Evolutionary conservation across 2,113 vertebrate species (phyloP).

Genomic region (Pelecanus crispus): DNA sequence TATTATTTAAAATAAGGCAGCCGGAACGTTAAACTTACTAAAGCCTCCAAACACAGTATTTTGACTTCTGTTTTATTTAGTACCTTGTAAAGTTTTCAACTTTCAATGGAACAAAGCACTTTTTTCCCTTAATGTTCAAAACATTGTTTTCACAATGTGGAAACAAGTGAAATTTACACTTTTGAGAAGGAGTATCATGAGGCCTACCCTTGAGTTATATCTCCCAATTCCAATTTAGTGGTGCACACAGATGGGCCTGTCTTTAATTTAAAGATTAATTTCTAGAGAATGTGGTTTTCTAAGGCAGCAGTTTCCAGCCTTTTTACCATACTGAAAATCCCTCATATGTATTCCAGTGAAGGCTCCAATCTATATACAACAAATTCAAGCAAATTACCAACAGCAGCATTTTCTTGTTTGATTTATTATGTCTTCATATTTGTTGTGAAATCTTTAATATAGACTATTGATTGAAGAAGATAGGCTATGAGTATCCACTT

Average conservation of each 20-base stretch:
- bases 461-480: neutral
- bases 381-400: neutral
- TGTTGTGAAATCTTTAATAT: neutral
- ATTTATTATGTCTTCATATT: neutral
- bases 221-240: neutral
- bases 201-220: neutral
- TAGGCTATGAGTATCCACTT: neutral
- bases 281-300: neutral
- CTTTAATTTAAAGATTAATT: constrained; percentile 37
- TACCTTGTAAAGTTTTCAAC: neutral
- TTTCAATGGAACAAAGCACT: neutral
- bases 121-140: constrained; percentile 3
- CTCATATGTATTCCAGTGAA: neutral
- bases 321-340: neutral
- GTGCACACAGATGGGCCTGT: constrained; percentile 17
- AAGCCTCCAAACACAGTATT: neutral
- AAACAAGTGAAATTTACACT: constrained; percentile 16
- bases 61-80: neutral
- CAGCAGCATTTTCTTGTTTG: neutral
- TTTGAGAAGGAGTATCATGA: neutral
- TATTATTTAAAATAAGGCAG: neutral
- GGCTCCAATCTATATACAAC: neutral
- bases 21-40: neutral
- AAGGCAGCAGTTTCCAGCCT: neutral
- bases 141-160: neutral